A percentile compares a stretch with the other conserved stretches of the same genome.
Conservation (phyloP, 2,113 vertebrate species). For the Tychaedon coryphoeus region DNA sequence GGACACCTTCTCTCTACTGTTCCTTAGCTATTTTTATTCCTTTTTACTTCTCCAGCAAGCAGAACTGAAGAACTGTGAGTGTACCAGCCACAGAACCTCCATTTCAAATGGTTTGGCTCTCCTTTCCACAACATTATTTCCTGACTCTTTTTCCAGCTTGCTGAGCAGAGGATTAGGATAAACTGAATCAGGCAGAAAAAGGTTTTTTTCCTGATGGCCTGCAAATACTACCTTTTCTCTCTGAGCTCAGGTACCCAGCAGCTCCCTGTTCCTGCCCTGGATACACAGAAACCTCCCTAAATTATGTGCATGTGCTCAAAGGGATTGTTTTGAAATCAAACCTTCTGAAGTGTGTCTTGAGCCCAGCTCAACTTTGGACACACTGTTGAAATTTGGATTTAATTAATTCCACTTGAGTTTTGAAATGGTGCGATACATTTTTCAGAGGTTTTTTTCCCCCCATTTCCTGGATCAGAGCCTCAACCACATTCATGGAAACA, state of each 20-base stretch:
- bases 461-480: constrained; percentile 71
- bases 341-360: constrained; percentile 65
- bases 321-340: constrained; percentile 60
- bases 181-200: neutral
- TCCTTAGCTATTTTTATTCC: neutral
- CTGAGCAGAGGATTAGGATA: constrained; percentile 21
- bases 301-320: constrained; percentile 34
- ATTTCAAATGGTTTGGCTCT: constrained; percentile 18
- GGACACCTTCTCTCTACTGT: neutral
- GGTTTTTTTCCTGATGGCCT: neutral
- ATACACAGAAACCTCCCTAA: constrained; percentile 27
- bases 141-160: constrained; percentile 35
- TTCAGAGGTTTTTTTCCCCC: constrained; percentile 4
- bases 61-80: neutral
- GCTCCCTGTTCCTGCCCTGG: neutral
- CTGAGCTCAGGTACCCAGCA: constrained; percentile 5
- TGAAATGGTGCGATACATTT: constrained; percentile 66
- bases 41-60: neutral
- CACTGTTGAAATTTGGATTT: constrained; percentile 73
- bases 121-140: neutral
- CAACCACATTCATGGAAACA: constrained; percentile 68
- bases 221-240: neutral
- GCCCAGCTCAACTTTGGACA: constrained; percentile 56
- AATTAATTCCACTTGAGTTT: constrained; percentile 72
- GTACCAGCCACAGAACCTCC: neutral